These are phyloP conservation scores for Cryptops parisi DNA, from an alignment of 2,888 invertebrate species.

Conservation along the genomic window DNA sequence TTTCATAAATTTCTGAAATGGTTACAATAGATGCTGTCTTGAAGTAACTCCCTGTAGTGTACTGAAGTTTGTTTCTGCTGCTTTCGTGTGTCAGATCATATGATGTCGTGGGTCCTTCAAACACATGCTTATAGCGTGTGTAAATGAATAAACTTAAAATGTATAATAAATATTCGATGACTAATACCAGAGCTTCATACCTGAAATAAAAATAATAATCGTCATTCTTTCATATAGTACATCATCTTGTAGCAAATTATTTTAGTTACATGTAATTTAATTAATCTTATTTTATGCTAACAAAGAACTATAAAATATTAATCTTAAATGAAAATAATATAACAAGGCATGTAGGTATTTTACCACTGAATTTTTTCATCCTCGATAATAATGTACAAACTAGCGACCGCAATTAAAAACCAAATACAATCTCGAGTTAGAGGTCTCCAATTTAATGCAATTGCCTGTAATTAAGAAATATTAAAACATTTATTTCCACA, in stretches of 20 bases:
- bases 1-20: not conserved
- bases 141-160: not conserved
- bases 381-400: not conserved
- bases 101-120: slow-evolving; percentile 2
- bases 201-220: not conserved
- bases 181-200: not conserved
- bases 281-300: not conserved
- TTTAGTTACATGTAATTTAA: not conserved
- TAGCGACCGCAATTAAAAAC: slow-evolving; percentile 5
- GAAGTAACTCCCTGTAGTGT: not conserved
- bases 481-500: not conserved
- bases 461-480: slow-evolving; percentile 2
- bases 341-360: not conserved
- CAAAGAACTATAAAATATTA: not conserved
- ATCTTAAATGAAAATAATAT: not conserved
- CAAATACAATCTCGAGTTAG: slow-evolving; percentile 8
- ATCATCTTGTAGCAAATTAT: not conserved
- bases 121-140: not conserved
- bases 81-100: slow-evolving; percentile 2
- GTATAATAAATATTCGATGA: slow-evolving; percentile 3
- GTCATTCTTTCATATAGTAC: not conserved
- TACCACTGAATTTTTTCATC: slow-evolving; percentile 9
- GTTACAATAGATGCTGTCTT: not conserved
- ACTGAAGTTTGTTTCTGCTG: not conserved
- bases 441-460: slow-evolving; percentile 11